phyloP scores from a whole-genome alignment of 2,888 invertebrate species.

The Leucozona laternaria region DNA sequence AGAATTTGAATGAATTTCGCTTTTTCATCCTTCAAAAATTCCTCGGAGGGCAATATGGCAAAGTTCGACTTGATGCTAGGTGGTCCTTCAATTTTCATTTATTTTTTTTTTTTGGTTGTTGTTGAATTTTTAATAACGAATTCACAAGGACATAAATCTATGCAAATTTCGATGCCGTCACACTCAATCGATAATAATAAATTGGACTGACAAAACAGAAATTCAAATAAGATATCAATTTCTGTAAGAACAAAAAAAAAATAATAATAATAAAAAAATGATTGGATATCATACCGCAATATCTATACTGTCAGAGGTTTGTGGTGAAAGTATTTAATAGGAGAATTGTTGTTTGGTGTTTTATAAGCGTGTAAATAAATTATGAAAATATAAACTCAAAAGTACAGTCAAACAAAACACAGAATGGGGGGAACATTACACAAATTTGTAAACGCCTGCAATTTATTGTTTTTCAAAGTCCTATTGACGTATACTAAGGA shows the following conservation, averaged over 20 bases:
- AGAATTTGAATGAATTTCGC: slow-evolving; percentile 56
- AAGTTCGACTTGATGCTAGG: neutral
- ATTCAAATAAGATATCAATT: slow-evolving; percentile 50
- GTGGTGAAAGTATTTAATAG: neutral
- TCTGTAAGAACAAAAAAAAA: neutral
- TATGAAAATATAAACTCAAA: neutral
- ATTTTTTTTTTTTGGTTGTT: slow-evolving; percentile 3
- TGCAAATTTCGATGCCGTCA: slow-evolving; percentile 1
- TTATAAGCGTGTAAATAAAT: neutral
- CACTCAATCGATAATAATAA: slow-evolving; percentile 46
- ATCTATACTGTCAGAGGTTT: neutral
- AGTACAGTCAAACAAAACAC: too few species aligned
- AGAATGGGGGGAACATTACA: too few species aligned
- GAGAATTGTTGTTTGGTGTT: neutral
- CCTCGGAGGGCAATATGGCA: neutral
- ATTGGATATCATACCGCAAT: slow-evolving; percentile 51
- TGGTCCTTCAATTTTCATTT: slow-evolving; percentile 25
- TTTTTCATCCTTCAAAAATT: neutral
- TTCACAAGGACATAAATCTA: slow-evolving; percentile 47
- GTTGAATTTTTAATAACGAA: slow-evolving; percentile 53
- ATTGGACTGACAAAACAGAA: slow-evolving; percentile 39
- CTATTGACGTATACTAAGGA: too few species aligned
- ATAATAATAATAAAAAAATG: slow-evolving; percentile 31
- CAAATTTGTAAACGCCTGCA: too few species aligned
- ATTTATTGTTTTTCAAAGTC: too few species aligned